Evolutionary conservation across 2,113 vertebrate genomes (phyloP), one percentile per base, ranked within the genome.

Genomic region (Crotophaga sulcirostris): DNA sequence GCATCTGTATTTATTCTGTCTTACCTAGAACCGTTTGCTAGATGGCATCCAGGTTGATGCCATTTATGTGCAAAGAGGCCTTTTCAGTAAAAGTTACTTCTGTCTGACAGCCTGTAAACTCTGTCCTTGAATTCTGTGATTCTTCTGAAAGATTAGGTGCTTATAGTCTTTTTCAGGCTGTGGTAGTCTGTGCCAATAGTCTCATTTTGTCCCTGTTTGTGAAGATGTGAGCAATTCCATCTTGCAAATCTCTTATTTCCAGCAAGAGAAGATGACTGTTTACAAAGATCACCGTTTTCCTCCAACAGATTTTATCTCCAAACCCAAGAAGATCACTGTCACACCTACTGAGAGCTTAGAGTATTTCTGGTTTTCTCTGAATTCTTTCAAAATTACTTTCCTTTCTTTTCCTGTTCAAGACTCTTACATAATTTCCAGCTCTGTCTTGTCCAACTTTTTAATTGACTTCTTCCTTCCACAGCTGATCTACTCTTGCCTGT

Each of bases 41-140:
- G 40, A 69, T 0, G 0, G 16, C 10, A 0, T 83, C 68, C 13
- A 49, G 17, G 6, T 28, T 89, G 29, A 59, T 91, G 40, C 49
- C 28, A 14, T 84, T 93, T 85, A 47, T 12, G 21, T 62, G 23
- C 45, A 26, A 56, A 70, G 66, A 64, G 23, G 62, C 11, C 44
- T 93, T 89, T 89, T 80, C 55, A 70, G 33, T 70, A 26, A 1
- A 8, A 74, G 19, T 31, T 49, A 11, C 14, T 96, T 95, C 91
- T 93, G 26, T 70, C 77, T 70, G 77, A 64, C 20, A 70, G 29
- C 18, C 0, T 87, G 13, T 67, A 62, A 92, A 70, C 10, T 38
- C 38, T 55, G 5, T 84, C 6, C 56, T 72, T 82, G 47, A 66
- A 58, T 56, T 62, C 52, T 70, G 20, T 79, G 38, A 63, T 72